Evolutionary conservation across 2,113 vertebrate genomes (phyloP), one percentile per base, ranked within the genome.

Genomic region (Mesitornis unicolor): DNA sequence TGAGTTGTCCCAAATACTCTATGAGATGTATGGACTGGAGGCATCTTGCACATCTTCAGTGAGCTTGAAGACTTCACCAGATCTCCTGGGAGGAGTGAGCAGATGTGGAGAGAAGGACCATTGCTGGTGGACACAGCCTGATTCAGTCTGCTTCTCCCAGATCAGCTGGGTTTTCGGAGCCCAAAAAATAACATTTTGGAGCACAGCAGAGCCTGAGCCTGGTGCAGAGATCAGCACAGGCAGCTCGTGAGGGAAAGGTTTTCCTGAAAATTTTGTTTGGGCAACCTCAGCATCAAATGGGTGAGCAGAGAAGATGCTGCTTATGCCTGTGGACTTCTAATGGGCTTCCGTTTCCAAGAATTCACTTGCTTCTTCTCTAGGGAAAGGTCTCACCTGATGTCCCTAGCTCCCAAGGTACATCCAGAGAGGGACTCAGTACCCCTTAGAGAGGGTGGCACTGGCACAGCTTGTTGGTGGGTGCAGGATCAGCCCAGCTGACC

Each of bases 351-450:
- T 51, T 87, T 54, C 70, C 47, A 25, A 33, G 15, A n/a, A n/a
- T n/a, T n/a, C 8, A 6, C 36, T 76, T 69, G 15, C 35, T 59
- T 74, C 53, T 76, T 50, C 50, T 56, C 13, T 26, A 54, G 28
- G 21, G 7, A 33, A 50, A 26, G 13, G 16, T 60, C 24, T 74
- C 18, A 25, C 31, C 16, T 63, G 51, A 42, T 63, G 35, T 56
- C 11, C n/a, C 26, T 35, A 9, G 0, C 19, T 53, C 43, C 29
- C 42, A 53, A 43, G 16, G 2, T 31, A 4, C 20, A 15, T 61
- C 40, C 17, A 25, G 56, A n/a, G n/a, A n/a, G n/a, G n/a, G n/a
- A 42, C 20, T 87, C 0, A 0, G 11, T 47, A 5, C 10, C 19
- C 17, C 22, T 61, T 9, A 61, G 50, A 51, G 53, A 38, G 13